Evolutionary conservation across 2,113 vertebrate genomes (phyloP).

Genomic region (Lynx canadensis): DNA sequence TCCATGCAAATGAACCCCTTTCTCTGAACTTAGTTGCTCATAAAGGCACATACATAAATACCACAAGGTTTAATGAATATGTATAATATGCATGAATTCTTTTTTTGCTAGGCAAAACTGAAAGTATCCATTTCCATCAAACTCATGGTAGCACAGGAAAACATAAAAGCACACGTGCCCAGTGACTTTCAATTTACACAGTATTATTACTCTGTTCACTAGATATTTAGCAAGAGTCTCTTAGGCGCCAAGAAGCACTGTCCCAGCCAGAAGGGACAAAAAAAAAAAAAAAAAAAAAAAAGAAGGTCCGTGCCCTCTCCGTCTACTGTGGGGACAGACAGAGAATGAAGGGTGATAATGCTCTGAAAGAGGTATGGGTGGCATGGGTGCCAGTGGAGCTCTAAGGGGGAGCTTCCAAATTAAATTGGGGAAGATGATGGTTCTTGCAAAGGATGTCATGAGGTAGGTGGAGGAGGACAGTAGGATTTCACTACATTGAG

Average conservation of each 20-base stretch:
- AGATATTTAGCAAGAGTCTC: neutral
- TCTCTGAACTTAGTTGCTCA: constrained; percentile 43
- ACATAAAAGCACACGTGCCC: neutral
- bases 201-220: neutral
- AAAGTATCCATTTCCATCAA: constrained; percentile 38
- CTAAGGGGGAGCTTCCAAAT: neutral
- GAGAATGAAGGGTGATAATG: neutral
- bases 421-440: neutral
- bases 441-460: neutral
- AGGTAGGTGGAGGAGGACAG: neutral
- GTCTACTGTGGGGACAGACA: neutral
- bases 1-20: constrained; percentile 20
- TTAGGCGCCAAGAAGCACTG: neutral
- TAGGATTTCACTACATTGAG: neutral
- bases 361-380: neutral
- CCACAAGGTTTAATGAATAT: constrained; percentile 21
- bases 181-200: neutral
- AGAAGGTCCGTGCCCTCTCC: neutral
- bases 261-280: neutral
- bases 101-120: constrained; percentile 3
- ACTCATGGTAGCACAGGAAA: neutral
- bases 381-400: neutral
- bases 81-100: neutral
- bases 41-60: constrained; percentile 14
- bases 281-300: too few relatives aligned